Evolutionary conservation across 2,113 vertebrate species (phyloP), one percentile per base, ranked within the genome.

Genomic region (Acanthisitta chloris): DNA sequence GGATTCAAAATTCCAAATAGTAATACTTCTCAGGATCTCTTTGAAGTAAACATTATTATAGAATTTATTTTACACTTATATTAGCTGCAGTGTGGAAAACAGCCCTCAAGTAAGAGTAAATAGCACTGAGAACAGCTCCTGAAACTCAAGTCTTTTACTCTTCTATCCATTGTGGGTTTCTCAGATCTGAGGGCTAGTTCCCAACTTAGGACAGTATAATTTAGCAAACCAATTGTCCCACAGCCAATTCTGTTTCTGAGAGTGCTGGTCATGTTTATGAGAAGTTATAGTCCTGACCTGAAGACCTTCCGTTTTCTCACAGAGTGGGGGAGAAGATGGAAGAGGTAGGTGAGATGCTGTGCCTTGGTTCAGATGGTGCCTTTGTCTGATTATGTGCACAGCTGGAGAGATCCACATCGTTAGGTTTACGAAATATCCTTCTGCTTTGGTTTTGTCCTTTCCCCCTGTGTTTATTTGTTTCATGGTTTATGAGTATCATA

Each of bases 401-500:
- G 62, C 64, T 70, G 34, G 33, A 91, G 24, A 81, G 25, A 42
- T 51, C 34, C 20, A 49, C 34, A 11, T 45, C 16, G 8, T 43
- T 72, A 52, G 28, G 33, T 90, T 86, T 83, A 67, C 33, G 38
- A 51, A 15, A 46, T 73, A 71, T 23, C 34, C 19, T 59, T 24
- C 43, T 83, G 36, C 29, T 77, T 94, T 76, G 38, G 14, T 85
- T 94, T 77, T 85, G 14, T 79, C 29, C 49, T 65, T 76, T 80
- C 13, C 16, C 5, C 15, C 14, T 76, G 7, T 70, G 55, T 91
- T 91, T 94, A 36, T 94, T 92, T 96, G 38, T 85, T 91, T 91
- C 79, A 19, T 67, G 67, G 51, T 80, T 92, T 86, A 48, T 62
- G 58, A 70, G 71, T 58, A 67, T 48, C 43, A 61, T 51, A 67